These are phyloP conservation scores for Chloropsis hardwickii DNA, from an alignment of 2,113 vertebrate species.

Conservation along the genomic window DNA sequence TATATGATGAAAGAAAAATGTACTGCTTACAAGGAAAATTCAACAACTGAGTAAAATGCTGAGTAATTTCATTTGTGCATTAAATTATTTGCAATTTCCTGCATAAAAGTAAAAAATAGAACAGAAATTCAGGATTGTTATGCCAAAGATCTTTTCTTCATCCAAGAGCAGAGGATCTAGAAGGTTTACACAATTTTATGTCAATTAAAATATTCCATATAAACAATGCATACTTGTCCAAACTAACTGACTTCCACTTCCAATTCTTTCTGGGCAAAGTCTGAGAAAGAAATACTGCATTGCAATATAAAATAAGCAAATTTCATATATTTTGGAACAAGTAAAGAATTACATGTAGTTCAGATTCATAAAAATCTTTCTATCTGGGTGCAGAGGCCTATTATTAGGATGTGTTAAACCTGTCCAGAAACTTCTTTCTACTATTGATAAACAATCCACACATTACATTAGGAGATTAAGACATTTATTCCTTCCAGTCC, in stretches of 20 bases:
- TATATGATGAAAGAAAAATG: background rate
- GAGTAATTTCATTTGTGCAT: conserved; percentile 58
- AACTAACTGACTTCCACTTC: conserved; percentile 33
- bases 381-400: conserved; percentile 3
- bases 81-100: conserved; percentile 63
- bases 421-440: conserved; percentile 47
- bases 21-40: background rate
- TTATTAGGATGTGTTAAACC: conserved; percentile 33
- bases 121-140: background rate
- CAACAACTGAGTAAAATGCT: conserved; percentile 30
- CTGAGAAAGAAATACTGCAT: conserved; percentile 17
- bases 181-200: conserved; percentile 31
- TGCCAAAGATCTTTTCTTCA: conserved; percentile 30
- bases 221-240: conserved; percentile 48
- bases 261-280: conserved; percentile 24
- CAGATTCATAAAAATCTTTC: background rate
- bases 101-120: conserved; percentile 30
- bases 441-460: conserved; percentile 38
- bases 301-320: conserved; percentile 49
- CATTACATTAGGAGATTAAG: conserved; percentile 20
- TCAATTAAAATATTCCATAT: conserved; percentile 59
- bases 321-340: conserved; percentile 31
- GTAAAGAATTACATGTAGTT: background rate
- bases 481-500: conserved; percentile 1
- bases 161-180: conserved; percentile 37